A percentile compares a stretch with the other conserved stretches of the same genome.
These are phyloP conservation scores for Temnothorax nylanderi DNA, from an alignment of 1,140 invertebrate genomes.

Conservation along the genomic window DNA sequence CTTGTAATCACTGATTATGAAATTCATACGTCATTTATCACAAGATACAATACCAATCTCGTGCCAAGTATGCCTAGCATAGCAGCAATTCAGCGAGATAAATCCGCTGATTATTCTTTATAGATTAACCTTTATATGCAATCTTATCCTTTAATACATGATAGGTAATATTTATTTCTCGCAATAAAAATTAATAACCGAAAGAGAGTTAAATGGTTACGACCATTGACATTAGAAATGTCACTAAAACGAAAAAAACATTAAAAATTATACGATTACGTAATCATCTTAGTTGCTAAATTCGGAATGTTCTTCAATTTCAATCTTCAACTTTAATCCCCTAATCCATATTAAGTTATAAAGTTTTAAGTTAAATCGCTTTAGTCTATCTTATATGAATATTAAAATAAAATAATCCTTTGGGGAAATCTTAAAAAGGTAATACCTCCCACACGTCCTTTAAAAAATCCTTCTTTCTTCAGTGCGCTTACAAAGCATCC, in stretches of 20 bases:
- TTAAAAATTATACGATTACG: background rate
- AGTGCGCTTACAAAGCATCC: background rate
- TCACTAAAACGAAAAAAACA: background rate
- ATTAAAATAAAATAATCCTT: background rate
- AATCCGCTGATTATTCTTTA: background rate
- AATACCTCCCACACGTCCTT: conserved; percentile 2
- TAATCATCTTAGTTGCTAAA: background rate
- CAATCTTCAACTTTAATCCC: background rate
- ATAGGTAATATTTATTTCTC: background rate
- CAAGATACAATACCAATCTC: too few species aligned
- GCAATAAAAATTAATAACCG: background rate
- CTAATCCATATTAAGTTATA: background rate
- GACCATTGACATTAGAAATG: background rate
- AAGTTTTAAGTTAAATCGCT: background rate
- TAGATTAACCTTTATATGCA: background rate
- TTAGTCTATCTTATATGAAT: background rate
- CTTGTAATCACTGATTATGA: conserved; percentile 28
- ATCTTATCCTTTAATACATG: background rate
- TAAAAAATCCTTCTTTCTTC: background rate
- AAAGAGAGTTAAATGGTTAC: background rate
- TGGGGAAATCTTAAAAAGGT: background rate
- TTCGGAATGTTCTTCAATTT: background rate
- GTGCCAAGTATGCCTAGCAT: background rate
- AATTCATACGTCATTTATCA: conserved; percentile 38
- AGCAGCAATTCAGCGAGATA: background rate